phyloP scores from a whole-genome alignment of 35 echinoderm and acorn worm genomes.

The Ptychodera flava region DNA sequence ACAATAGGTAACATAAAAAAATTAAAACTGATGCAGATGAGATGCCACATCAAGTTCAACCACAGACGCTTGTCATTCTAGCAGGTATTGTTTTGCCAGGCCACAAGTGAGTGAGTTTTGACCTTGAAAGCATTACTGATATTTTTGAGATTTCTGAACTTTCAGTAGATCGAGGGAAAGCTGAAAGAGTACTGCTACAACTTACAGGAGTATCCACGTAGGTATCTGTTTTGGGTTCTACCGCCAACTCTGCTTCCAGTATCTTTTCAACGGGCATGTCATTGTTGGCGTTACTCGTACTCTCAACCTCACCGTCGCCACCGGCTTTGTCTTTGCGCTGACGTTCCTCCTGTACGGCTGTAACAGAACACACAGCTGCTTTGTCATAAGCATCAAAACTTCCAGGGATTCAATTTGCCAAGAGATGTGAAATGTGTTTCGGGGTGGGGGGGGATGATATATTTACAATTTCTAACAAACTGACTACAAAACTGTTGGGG shows the following conservation, averaged over 20 bases:
- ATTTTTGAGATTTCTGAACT: background rate
- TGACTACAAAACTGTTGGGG: too few relatives aligned
- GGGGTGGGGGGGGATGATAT: too few relatives aligned
- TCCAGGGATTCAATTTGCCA: background rate
- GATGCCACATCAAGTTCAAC: too few relatives aligned
- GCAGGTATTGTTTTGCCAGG: too few relatives aligned
- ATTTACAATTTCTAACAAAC: too few relatives aligned
- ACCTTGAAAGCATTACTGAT: background rate
- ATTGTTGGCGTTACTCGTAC: conserved; percentile 85
- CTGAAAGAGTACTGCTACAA: too few relatives aligned
- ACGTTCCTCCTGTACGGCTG: conserved; percentile 97
- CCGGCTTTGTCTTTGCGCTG: conserved; percentile 79
- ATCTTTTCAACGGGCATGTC: conserved; percentile 99
- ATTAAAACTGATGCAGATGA: too few relatives aligned
- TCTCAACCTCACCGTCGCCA: conserved; percentile 90
- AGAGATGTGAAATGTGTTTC: too few relatives aligned
- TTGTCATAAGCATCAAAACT: background rate
- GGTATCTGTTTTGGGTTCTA: conserved; percentile 94
- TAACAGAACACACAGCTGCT: background rate
- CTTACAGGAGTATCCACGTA: conserved; percentile 98
- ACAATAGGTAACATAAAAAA: too few relatives aligned
- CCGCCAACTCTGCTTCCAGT: conserved; percentile 89
- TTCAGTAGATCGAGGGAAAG: too few relatives aligned
- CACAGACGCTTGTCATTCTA: too few relatives aligned
- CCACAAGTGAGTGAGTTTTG: too few relatives aligned